Evolutionary conservation across 2,888 invertebrate genomes (phyloP).

Genomic region (Crocallis elinguaria): DNA sequence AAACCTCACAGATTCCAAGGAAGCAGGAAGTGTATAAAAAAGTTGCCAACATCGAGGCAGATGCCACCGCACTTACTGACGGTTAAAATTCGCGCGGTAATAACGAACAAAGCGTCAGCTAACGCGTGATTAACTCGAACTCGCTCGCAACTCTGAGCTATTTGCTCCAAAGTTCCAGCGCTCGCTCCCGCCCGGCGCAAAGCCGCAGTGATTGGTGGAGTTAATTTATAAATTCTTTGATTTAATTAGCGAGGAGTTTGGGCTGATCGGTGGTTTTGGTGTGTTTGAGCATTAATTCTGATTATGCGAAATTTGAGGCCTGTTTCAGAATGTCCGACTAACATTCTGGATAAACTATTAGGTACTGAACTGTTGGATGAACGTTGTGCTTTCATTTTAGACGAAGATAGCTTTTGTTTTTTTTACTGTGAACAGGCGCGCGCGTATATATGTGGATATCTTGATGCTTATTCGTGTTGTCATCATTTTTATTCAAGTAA

Average conservation of each 20-base stretch:
- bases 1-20: neutral
- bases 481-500: too few species aligned
- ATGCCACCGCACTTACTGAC: slow-evolving; percentile 12
- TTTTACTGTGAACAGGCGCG: too few species aligned
- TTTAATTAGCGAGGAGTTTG: slow-evolving; percentile 29
- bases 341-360: too few species aligned
- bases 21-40: neutral
- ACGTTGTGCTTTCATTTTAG: too few species aligned
- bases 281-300: neutral
- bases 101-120: slow-evolving; percentile 23
- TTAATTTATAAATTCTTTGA: slow-evolving; percentile 34
- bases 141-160: slow-evolving; percentile 5
- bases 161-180: slow-evolving; percentile 11
- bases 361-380: too few species aligned
- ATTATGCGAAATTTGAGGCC: slow-evolving; percentile 5
- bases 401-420: too few species aligned
- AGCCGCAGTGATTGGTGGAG: slow-evolving; percentile 22
- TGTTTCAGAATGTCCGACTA: too few species aligned
- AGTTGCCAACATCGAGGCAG: neutral
- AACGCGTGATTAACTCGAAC: slow-evolving; percentile 33
- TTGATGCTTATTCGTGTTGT: too few species aligned
- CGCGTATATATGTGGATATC: too few species aligned
- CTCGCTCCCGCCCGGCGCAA: slow-evolving; percentile 9
- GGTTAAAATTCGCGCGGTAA: slow-evolving; percentile 8
- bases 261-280: slow-evolving; percentile 18